phyloP scores from a whole-genome alignment of 2,797 vertebrate species.

The Phrynocephalus vlangalii region DNA sequence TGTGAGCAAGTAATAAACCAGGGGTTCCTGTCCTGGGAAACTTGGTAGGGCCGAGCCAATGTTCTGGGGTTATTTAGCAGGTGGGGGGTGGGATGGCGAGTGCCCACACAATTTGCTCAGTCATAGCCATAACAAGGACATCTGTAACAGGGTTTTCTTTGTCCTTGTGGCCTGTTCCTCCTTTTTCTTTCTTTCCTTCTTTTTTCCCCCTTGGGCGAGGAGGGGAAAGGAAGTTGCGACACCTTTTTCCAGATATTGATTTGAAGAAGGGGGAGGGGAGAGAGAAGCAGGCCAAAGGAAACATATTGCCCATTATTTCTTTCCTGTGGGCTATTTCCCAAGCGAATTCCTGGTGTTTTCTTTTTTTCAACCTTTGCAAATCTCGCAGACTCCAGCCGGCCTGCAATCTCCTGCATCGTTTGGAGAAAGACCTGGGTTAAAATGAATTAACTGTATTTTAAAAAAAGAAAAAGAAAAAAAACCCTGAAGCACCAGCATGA shows the following conservation, averaged over 20 bases:
- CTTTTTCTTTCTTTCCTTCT: conserved; percentile 75
- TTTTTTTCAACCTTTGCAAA: conserved; percentile 52
- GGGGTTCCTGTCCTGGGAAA: conserved; percentile 96
- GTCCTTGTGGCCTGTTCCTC: conserved; percentile 78
- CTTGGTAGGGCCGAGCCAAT: conserved; percentile 87
- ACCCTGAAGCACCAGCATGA: not conserved
- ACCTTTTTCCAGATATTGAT: conserved; percentile 83
- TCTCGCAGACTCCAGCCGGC: conserved; percentile 50
- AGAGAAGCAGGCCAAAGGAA: conserved; percentile 67
- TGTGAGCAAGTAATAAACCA: conserved; percentile 91
- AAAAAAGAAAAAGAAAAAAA: not conserved
- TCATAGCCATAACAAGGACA: conserved; percentile 86
- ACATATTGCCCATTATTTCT: conserved; percentile 73
- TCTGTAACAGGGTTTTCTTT: conserved; percentile 87
- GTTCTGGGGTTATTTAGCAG: conserved; percentile 87
- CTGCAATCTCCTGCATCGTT: conserved; percentile 28
- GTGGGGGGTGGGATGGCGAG: conserved; percentile 70
- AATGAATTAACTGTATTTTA: not conserved
- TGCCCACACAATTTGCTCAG: conserved; percentile 79
- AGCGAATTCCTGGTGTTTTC: conserved; percentile 41
- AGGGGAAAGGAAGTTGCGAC: conserved; percentile 87
- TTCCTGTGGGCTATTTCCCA: conserved; percentile 70
- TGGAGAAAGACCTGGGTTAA: conserved; percentile 10
- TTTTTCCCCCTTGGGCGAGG: not conserved
- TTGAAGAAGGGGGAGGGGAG: conserved; percentile 37